Evolutionary conservation across 2,888 invertebrate species (phyloP), one percentile per base, ranked within the genome.

Genomic region (Hipparchia semele): DNA sequence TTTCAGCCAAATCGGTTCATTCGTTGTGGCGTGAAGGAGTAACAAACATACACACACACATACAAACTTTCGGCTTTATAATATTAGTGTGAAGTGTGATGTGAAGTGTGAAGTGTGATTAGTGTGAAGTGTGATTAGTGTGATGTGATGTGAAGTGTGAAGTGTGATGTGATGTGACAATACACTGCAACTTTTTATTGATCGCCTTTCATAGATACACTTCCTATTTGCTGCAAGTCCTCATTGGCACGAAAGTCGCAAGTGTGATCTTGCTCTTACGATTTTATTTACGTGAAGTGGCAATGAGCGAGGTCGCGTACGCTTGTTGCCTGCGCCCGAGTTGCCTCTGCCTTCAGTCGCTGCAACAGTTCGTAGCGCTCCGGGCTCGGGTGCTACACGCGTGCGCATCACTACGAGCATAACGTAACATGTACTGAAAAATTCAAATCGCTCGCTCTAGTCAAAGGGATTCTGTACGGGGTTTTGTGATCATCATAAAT

Each of bases 331-430:
- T 80, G 82, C 82, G 84, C 77, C 69, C 67, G 82, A 79, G 81
- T 56, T 12, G 60, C 60, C 64, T 70, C 64, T 64, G 64, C 62
- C 78, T 85, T 87, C 89, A 88, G 89, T 90, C 84, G 81, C 67
- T 82, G 82, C 84, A 85, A 84, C 87, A 84, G 86, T 84, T 82
- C 86, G 87, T 84, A 88, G 87, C 84, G 82, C 80, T 82, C 85
- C 85, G 86, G 84, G 81, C 81, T 82, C 85, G 85, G 85, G 84
- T 85, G 87, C 86, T 86, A 86, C 85, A 84, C 85, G 82, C 83
- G 84, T 80, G 76, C 77, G 39, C 61, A 13, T 45, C 33, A 58
- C 56, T 60, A 65, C 49, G 10, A 69, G 76, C 12, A n/a, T 8
- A 75, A 78, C 75, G 75, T 74, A 74, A 74, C 74, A 74, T 72